Percentiles rank a stretch among this genome's conserved stretches.
These are phyloP conservation scores for Charina bottae DNA, from an alignment of 2,113 vertebrate species.

Conservation along the genomic window DNA sequence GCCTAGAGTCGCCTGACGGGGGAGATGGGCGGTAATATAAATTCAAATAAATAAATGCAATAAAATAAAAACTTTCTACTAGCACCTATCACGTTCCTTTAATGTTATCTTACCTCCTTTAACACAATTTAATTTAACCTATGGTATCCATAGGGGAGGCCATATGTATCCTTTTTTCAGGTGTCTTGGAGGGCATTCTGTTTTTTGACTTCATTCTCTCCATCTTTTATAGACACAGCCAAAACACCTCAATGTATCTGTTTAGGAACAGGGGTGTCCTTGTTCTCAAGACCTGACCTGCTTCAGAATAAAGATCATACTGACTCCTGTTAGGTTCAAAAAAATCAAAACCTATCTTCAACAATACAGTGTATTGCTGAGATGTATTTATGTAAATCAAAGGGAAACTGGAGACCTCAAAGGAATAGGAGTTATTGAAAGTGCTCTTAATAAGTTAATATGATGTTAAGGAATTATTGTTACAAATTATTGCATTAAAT, in stretches of 20 bases:
- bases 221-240: not conserved
- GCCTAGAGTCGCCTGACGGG: too few relatives aligned
- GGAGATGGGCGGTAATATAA: too few relatives aligned
- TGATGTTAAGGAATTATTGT: not conserved
- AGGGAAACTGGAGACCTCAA: not conserved
- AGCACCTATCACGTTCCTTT: not conserved
- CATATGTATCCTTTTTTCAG: not conserved
- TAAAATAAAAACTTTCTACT: too few relatives aligned
- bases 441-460: not conserved
- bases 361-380: not conserved
- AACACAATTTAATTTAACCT: not conserved
- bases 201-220: not conserved
- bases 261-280: not conserved
- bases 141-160: not conserved
- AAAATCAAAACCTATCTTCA: not conserved
- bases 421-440: not conserved
- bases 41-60: too few relatives aligned
- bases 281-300: not conserved
- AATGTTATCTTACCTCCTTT: not conserved
- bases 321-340: not conserved
- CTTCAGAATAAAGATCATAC: not conserved
- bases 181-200: not conserved
- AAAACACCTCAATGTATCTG: not conserved
- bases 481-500: not conserved
- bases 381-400: not conserved